phyloP scores from a whole-genome alignment of 2,888 invertebrate species.

The Pheosia tremula region DNA sequence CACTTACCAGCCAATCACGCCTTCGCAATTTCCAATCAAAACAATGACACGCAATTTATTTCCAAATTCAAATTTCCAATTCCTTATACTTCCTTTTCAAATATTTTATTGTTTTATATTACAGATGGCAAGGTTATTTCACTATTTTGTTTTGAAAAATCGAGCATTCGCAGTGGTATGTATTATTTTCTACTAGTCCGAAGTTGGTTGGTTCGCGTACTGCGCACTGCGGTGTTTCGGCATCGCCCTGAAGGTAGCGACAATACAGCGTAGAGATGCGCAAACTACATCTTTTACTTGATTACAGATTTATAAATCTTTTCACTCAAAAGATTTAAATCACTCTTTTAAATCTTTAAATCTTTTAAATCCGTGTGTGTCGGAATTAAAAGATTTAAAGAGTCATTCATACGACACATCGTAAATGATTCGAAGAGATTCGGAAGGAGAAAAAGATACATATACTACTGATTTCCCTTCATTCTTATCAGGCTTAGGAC shows the following conservation, averaged over 20 bases:
- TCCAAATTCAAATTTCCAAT: neutral
- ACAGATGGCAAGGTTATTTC: constrained; percentile 36
- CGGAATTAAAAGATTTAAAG: no score
- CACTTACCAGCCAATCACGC: constrained; percentile 4
- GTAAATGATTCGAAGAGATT: no score
- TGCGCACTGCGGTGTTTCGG: constrained; percentile 67
- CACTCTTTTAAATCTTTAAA: no score
- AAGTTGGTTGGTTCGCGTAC: constrained; percentile 44
- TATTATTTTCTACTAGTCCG: constrained; percentile 51
- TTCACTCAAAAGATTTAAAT: no score
- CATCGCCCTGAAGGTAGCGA: constrained; percentile 54
- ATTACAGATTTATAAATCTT: no score
- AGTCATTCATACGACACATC: no score
- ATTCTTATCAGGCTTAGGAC: no score
- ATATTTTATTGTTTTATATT: constrained; percentile 34
- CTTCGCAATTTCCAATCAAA: neutral
- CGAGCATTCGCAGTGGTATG: constrained; percentile 35
- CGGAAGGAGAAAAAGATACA: no score
- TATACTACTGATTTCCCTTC: no score
- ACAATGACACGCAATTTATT: neutral
- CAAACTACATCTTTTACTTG: no score
- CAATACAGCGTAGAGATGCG: constrained; percentile 15
- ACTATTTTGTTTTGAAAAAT: constrained; percentile 26
- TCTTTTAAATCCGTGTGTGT: no score
- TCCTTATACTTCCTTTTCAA: neutral